These are phyloP conservation scores for Hemicrepidius hirtus DNA, from an alignment of 2,888 invertebrate species.

Conservation along the genomic window DNA sequence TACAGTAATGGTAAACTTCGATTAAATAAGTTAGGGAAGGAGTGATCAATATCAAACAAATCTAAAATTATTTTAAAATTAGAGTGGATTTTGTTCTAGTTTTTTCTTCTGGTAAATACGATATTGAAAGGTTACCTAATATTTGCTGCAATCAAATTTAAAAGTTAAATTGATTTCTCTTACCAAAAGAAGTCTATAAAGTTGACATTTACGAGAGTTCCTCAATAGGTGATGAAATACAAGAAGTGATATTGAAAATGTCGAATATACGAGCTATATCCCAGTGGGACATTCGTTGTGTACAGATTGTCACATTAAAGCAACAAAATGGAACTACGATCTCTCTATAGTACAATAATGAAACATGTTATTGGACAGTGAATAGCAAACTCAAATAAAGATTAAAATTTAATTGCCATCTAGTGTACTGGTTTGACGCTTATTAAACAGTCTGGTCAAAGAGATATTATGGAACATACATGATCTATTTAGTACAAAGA, in stretches of 20 bases:
- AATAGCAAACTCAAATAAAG: constrained; percentile 1
- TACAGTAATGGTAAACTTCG: neutral
- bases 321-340: constrained; percentile 8
- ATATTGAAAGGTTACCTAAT: too few species aligned
- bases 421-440: neutral
- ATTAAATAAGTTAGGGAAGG: neutral
- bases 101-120: too few species aligned
- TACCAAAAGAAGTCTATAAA: neutral
- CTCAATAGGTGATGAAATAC: neutral
- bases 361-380: constrained; percentile 23
- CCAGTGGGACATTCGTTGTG: constrained; percentile 12
- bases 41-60: too few species aligned
- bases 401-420: neutral
- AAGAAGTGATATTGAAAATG: constrained; percentile 19
- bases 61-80: too few species aligned
- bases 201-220: neutral
- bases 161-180: too few species aligned
- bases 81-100: too few species aligned
- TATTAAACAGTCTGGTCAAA: neutral
- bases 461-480: too few species aligned
- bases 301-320: constrained; percentile 21
- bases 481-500: too few species aligned
- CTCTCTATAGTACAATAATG: constrained; percentile 3
- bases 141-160: too few species aligned
- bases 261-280: constrained; percentile 13